A percentile compares a stretch with the other conserved stretches of the same genome.
These are phyloP conservation scores for Glyptemys insculpta DNA, from an alignment of 2,797 vertebrate genomes.

Conservation along the genomic window DNA sequence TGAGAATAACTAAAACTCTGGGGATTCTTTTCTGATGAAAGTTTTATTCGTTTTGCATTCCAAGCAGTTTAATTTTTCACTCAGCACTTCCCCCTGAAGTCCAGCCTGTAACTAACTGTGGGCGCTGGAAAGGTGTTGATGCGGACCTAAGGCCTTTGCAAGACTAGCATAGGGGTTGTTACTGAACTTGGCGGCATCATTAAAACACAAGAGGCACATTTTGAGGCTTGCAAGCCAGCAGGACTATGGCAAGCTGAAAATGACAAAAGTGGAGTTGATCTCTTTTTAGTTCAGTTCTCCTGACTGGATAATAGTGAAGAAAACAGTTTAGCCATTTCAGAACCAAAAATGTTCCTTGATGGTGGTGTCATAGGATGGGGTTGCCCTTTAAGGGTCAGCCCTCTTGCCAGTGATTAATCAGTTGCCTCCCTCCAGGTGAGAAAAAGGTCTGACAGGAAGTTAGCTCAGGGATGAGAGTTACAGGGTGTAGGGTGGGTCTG, in stretches of 20 bases:
- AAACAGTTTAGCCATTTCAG: slow-evolving; percentile 59
- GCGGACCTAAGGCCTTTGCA: slow-evolving; percentile 2
- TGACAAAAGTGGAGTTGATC: slow-evolving; percentile 62
- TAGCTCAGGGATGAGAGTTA: neutral
- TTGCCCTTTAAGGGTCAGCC: neutral
- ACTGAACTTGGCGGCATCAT: neutral
- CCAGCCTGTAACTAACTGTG: slow-evolving; percentile 16
- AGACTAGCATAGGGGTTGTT: slow-evolving; percentile 9
- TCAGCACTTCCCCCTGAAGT: slow-evolving; percentile 52
- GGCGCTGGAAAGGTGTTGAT: slow-evolving; percentile 35
- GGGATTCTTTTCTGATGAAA: slow-evolving; percentile 49
- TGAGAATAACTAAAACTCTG: slow-evolving; percentile 69
- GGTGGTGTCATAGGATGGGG: neutral
- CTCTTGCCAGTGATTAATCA: neutral
- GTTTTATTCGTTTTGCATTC: slow-evolving; percentile 73
- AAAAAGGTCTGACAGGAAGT: neutral
- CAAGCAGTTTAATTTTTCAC: slow-evolving; percentile 77
- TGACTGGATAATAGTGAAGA: slow-evolving; percentile 50
- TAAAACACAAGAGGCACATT: slow-evolving; percentile 32
- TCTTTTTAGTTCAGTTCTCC: slow-evolving; percentile 44
- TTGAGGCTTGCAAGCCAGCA: neutral
- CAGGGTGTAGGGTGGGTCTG: neutral
- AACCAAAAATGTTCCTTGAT: slow-evolving; percentile 36
- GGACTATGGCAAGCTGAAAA: slow-evolving; percentile 41
- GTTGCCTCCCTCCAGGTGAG: neutral